Evolutionary conservation across 2,113 vertebrate genomes (phyloP), one percentile per base, ranked within the genome.

Genomic region (Colaptes auratus): DNA sequence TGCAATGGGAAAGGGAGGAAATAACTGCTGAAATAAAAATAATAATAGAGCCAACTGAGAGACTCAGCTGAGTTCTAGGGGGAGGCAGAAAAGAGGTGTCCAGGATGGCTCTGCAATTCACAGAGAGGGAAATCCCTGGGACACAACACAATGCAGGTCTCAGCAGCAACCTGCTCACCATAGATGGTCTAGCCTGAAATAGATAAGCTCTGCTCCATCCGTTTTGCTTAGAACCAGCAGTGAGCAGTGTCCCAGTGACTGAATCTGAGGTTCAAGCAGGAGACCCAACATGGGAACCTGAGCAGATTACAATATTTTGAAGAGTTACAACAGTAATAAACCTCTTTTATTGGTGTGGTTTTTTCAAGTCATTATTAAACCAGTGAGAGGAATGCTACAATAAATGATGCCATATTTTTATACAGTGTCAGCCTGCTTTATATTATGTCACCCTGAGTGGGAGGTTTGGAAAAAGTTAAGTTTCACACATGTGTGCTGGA

Each of bases 341-440:
- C 31, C 39, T 64, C 74, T 90, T 82, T 67, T 48, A 63, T 80
- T 88, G 52, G n/a, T 88, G 86, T 93, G n/a, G n/a, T 93, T 94
- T 77, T 93, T 95, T 91, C 76, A 83, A 83, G 64, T 91, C 15
- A 31, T 93, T 83, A 82, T 92, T 92, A 89, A 96, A 70, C 31
- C 64, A 90, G 76, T 67, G 61, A 90, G 65, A 93, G 52, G 70
- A 90, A 82, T 78, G 76, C 58, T 84, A 77, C 61, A 92, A 64
- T 93, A 95, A 93, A 86, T 61, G 53, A 86, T 74, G 65, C 73
- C 0, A 0, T 90, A 50, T 90, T 93, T 93, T 92, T 94, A 39
- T 69, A 88, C 48, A 78, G 70, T 6, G 3, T 94, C 74, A 82
- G 77, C 92, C 93, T 96, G 92, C 8, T 94, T 90, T 36, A 1